Conservation (phyloP, 2,888 invertebrate species). For the Ectemnius cavifrons region DNA sequence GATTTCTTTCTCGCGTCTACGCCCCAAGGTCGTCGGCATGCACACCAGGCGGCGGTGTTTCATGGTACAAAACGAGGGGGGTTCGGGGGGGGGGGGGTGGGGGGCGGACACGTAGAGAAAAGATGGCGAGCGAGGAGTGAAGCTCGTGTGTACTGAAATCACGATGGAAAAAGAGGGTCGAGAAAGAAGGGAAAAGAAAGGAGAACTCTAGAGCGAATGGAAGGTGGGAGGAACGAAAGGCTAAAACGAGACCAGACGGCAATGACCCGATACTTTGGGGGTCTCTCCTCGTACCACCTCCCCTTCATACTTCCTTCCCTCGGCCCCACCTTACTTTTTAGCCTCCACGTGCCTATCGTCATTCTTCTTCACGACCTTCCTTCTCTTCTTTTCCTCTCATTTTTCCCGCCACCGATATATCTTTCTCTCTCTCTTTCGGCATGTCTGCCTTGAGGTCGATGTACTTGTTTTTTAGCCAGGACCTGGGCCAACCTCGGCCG, state of each 20-base stretch:
- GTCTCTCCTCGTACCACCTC: constrained; percentile 48
- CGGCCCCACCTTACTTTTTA: constrained; percentile 22
- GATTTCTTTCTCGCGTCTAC: constrained; percentile 44
- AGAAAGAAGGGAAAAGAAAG: constrained; percentile 36
- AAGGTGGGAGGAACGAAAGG: constrained; percentile 55
- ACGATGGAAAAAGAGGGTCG: constrained; percentile 46
- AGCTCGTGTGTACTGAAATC: constrained; percentile 38
- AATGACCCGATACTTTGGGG: constrained; percentile 73
- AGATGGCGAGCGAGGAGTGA: constrained; percentile 59
- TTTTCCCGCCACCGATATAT: constrained; percentile 30
- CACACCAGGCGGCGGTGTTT: constrained; percentile 52
- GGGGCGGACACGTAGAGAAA: constrained; percentile 54
- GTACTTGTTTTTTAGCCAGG: constrained; percentile 63
- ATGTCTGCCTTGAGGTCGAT: neutral
- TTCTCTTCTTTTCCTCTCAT: constrained; percentile 25
- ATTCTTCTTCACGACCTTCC: constrained; percentile 28
- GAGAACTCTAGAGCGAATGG: constrained; percentile 44
- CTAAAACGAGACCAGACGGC: constrained; percentile 67
- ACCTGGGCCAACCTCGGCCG: constrained; percentile 74
- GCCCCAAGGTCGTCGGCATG: constrained; percentile 59
- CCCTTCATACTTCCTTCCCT: constrained; percentile 36
- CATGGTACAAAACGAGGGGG: too few relatives aligned
- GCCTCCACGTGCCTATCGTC: constrained; percentile 23
- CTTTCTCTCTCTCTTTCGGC: constrained; percentile 10
- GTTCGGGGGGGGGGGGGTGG: constrained; percentile 3